These are phyloP conservation scores for Chloroclystis v-ata DNA, from an alignment of 2,888 invertebrate species.

Conservation along the genomic window DNA sequence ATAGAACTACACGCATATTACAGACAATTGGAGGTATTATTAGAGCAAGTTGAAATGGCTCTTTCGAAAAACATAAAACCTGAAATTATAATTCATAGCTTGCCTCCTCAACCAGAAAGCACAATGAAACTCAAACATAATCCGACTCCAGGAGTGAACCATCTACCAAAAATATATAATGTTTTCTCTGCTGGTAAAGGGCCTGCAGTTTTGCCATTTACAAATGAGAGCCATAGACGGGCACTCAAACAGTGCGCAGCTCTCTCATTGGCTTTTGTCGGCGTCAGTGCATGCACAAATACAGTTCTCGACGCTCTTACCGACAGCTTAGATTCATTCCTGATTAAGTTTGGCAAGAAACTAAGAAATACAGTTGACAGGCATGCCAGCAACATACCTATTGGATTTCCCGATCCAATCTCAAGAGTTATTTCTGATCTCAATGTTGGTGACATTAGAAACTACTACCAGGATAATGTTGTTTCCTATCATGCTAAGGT, in stretches of 20 bases:
- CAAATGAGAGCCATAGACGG: constrained; percentile 67
- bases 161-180: constrained; percentile 63
- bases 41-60: constrained; percentile 48
- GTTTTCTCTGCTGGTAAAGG: constrained; percentile 69
- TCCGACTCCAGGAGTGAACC: constrained; percentile 57
- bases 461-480: constrained; percentile 65
- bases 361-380: constrained; percentile 61
- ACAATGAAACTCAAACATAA: constrained; percentile 52
- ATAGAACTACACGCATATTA: constrained; percentile 63
- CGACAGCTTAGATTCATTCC: constrained; percentile 61
- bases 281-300: constrained; percentile 58
- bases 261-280: constrained; percentile 65
- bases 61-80: constrained; percentile 42
- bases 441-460: constrained; percentile 62
- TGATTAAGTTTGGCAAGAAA: constrained; percentile 67
- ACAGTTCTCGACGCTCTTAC: constrained; percentile 59
- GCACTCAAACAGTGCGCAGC: constrained; percentile 68
- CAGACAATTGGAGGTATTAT: constrained; percentile 52
- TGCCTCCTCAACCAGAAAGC: constrained; percentile 52
- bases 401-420: constrained; percentile 67
- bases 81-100: constrained; percentile 57
- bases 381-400: constrained; percentile 61
- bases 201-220: constrained; percentile 60
- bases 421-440: constrained; percentile 70
- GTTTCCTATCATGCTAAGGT: constrained; percentile 60